A percentile compares a stretch with the other conserved stretches of the same genome.
Evolutionary conservation across 2,797 vertebrate species (phyloP).

Genomic region (Molothrus aeneus): DNA sequence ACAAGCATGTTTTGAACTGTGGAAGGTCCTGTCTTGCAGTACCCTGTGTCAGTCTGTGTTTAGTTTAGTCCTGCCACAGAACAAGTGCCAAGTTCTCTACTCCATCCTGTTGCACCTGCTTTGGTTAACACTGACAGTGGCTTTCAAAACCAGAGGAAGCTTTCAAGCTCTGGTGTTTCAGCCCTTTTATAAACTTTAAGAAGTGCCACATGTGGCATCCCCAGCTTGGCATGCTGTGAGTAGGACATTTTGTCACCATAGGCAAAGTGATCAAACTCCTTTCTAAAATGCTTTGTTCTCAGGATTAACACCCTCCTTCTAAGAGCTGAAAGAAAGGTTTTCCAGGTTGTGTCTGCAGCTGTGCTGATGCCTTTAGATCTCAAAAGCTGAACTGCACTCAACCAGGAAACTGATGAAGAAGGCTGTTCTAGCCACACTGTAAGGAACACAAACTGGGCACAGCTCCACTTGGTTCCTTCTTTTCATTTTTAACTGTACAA

Average conservation of each 20-base stretch:
- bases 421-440: background rate
- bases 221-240: background rate
- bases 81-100: background rate
- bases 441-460: background rate
- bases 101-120: background rate
- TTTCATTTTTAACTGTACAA: background rate
- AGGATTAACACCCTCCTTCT: background rate
- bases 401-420: background rate
- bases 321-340: background rate
- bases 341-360: background rate
- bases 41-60: background rate
- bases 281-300: background rate
- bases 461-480: background rate
- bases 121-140: background rate
- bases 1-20: background rate
- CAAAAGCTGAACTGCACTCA: background rate
- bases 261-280: background rate
- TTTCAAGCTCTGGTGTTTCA: background rate
- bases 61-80: background rate
- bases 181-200: background rate
- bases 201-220: fast-evolving
- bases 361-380: background rate
- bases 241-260: background rate
- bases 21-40: background rate
- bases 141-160: background rate